Base-by-base conservation (phyloP, 1,140 invertebrate species). In the Zaprionus africanus region DNA sequence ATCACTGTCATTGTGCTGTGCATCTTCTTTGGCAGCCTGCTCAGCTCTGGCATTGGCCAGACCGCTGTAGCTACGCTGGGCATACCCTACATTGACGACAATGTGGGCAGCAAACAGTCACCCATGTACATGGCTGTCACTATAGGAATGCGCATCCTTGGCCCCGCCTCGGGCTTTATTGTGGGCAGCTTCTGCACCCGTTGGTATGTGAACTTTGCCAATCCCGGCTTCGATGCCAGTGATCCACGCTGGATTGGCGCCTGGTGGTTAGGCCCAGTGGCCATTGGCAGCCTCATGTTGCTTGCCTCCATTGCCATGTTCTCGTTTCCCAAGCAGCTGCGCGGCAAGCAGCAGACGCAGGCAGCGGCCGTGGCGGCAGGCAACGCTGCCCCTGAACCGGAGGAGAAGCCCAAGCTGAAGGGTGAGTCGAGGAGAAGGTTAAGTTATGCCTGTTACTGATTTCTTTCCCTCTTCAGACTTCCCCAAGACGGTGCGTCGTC, bases 41-140 rank as follows among this genome's bases (percentile, higher is more conserved):
- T 98, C 28, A 96, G 97, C 43, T 97, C 98, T n/a, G 98, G 98
- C 34, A 96, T 98, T 92, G 97, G 97, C 1, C 97, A 98, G 93
- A 98, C 97, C 1, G 97, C 97, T 2, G 97, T 98, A n/a, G 96
- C 97, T 73, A 98, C 97, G 4, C 93, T 98, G n/a, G 97, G 97
- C 5, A 98, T 98, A 85, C 97, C 98, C 1, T 98, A 98, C 88
- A 97, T 98, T 54, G 98, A 98, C 82, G 98, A 98, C 93, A 98
- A 98, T 93, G 97, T 98, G 28, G 96, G 97, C 72, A 97, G 96
- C 93, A 95, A 96, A 90, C 97, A 98, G 92, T 98, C 97, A 54
- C 97, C 98, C n/a, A 94, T 98, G 70, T 98, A 98, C 93, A 98
- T 98, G 93, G 97, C 97, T 11, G 98, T 98, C 67, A 98, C 97